Evolutionary conservation across 2,888 invertebrate species (phyloP).

Genomic region (Spilarctia lutea): DNA sequence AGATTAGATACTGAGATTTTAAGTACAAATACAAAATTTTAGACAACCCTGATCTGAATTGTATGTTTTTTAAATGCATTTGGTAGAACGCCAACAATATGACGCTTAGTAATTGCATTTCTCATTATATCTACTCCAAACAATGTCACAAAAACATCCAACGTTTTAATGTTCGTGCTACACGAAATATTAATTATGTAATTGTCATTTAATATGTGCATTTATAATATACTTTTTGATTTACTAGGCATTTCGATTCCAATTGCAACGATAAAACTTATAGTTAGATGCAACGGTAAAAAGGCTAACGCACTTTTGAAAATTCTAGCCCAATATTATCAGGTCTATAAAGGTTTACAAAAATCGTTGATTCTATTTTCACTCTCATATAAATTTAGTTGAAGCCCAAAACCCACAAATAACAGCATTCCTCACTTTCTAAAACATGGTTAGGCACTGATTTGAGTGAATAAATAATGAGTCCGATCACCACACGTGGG

Average conservation of each 20-base stretch:
- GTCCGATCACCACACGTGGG: slow-evolving; percentile 41
- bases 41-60: not conserved
- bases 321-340: not conserved
- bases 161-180: not conserved
- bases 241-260: no score
- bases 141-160: not conserved
- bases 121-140: not conserved
- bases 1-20: no score
- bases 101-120: not conserved
- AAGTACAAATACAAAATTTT: not conserved
- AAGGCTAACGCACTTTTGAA: not conserved
- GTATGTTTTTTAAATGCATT: not conserved
- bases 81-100: not conserved
- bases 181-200: not conserved
- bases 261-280: no score
- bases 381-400: slow-evolving; percentile 9
- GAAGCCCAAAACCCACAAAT: slow-evolving; percentile 27
- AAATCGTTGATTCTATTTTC: slow-evolving; percentile 8
- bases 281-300: no score
- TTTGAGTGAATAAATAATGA: slow-evolving; percentile 52
- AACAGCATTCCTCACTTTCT: slow-evolving; percentile 23
- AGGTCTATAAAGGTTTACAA: not conserved
- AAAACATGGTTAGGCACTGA: slow-evolving; percentile 45
- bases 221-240: no score
- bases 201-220: not conserved